These are phyloP conservation scores for Micronisus gabar DNA, from an alignment of 2,113 vertebrate genomes.

Conservation along the genomic window DNA sequence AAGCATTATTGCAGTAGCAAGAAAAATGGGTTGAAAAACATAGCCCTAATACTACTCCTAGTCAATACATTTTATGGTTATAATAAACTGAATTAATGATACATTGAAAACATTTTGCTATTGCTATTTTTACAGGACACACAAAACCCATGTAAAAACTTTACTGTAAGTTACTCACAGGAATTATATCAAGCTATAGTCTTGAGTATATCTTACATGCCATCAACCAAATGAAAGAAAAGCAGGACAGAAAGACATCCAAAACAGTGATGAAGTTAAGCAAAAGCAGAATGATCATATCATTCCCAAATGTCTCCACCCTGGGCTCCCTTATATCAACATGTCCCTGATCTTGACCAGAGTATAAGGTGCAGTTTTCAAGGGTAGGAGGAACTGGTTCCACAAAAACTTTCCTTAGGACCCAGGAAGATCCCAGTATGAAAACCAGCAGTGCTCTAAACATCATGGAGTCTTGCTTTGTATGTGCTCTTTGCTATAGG, in stretches of 20 bases:
- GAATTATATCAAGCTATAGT: not conserved
- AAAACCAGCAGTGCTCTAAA: not conserved
- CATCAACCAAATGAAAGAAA: not conserved
- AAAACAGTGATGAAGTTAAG: not conserved
- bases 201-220: not conserved
- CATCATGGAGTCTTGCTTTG: not conserved
- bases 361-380: not conserved
- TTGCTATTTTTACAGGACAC: not conserved
- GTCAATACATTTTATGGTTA: constrained; percentile 7
- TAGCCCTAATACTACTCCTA: not conserved
- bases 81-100: constrained; percentile 54
- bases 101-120: constrained; percentile 21
- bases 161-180: not conserved
- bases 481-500: not conserved
- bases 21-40: not conserved
- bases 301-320: not conserved
- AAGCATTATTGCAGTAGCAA: not conserved
- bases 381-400: not conserved
- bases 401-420: not conserved
- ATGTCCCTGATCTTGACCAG: not conserved
- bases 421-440: not conserved
- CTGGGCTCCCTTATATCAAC: not conserved
- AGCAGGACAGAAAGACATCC: not conserved
- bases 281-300: not conserved
- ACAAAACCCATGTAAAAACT: not conserved